A percentile compares a stretch with the other conserved stretches of the same genome.
phyloP scores from a whole-genome alignment of 2,888 invertebrate genomes.

The Eilema sororculum region DNA sequence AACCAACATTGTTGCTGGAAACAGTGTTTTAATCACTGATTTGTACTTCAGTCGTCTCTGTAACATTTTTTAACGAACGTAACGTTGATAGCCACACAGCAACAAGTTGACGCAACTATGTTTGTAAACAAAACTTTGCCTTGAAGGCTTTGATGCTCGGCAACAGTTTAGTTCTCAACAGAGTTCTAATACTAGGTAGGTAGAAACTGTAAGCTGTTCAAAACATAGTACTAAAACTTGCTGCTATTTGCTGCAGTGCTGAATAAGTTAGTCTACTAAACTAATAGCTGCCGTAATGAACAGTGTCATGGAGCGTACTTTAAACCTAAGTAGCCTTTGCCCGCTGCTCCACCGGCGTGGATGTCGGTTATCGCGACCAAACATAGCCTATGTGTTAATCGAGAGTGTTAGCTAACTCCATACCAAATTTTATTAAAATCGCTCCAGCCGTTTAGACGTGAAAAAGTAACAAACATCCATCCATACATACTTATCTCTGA shows the following conservation, averaged over 20 bases:
- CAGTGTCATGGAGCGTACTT: too few species aligned
- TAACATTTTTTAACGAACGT: background rate
- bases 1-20: background rate
- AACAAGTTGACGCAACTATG: background rate
- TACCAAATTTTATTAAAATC: too few species aligned
- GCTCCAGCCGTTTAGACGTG: too few species aligned
- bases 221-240: background rate
- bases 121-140: background rate
- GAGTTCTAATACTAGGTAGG: background rate
- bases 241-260: background rate
- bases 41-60: background rate
- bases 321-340: too few species aligned
- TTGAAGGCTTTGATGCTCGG: background rate
- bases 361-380: too few species aligned
- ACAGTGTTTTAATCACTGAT: background rate
- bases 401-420: too few species aligned
- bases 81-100: background rate
- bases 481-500: too few species aligned
- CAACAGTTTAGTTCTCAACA: constrained; percentile 1
- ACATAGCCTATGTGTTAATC: too few species aligned
- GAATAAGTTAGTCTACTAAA: background rate
- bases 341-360: too few species aligned
- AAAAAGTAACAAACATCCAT: too few species aligned
- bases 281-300: background rate
- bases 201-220: background rate